phyloP scores from a whole-genome alignment of 2,888 invertebrate species.

The Notodonta ziczac region DNA sequence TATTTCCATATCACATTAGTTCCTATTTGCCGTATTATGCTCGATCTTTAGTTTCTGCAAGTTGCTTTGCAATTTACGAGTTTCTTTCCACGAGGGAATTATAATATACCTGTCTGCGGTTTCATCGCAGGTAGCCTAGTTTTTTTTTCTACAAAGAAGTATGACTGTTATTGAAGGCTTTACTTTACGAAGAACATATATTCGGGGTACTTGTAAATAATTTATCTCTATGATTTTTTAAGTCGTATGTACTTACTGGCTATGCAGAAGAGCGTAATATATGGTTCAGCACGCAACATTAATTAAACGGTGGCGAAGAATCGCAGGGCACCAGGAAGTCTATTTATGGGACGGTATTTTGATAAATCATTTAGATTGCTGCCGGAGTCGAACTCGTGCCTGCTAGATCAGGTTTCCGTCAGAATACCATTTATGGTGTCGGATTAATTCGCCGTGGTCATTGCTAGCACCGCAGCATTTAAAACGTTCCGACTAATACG shows the following conservation, averaged over 20 bases:
- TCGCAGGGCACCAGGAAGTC: conserved; percentile 73
- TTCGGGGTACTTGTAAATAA: too few species aligned
- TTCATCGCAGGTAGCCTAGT: background rate
- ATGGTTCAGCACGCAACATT: conserved; percentile 28
- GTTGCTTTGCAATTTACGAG: too few species aligned
- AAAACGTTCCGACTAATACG: conserved; percentile 38
- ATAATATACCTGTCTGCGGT: too few species aligned
- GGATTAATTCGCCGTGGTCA: conserved; percentile 74
- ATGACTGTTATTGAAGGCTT: too few species aligned
- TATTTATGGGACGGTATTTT: conserved; percentile 78
- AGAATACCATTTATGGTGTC: conserved; percentile 72
- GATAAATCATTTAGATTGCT: conserved; percentile 75
- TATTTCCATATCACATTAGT: conserved; percentile 14
- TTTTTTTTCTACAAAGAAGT: conserved; percentile 12
- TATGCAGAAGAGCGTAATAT: conserved; percentile 1
- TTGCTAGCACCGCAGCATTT: conserved; percentile 45
- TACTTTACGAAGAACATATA: too few species aligned
- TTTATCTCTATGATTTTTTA: too few species aligned
- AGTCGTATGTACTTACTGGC: background rate
- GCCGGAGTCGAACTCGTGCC: conserved; percentile 59
- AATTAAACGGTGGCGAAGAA: conserved; percentile 48
- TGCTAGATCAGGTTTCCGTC: conserved; percentile 75
- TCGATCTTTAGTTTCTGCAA: background rate
- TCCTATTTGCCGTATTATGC: conserved; percentile 20
- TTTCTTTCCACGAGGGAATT: too few species aligned